Evolutionary conservation across 2,888 invertebrate genomes (phyloP).

Genomic region (Tipula unca): DNA sequence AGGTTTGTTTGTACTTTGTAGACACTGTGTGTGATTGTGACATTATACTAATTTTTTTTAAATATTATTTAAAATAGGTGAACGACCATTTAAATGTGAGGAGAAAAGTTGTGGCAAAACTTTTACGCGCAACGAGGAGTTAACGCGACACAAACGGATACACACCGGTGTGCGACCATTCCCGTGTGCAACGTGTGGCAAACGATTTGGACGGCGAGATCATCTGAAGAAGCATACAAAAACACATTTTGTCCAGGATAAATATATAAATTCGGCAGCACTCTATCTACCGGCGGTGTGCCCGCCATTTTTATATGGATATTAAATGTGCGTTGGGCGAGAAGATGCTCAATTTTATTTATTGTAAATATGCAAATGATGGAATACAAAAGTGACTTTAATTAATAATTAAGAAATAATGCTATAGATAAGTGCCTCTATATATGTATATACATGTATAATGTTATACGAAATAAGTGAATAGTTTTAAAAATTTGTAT

Average conservation of each 20-base stretch:
- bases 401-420: too few species aligned
- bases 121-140: slow-evolving; percentile 84
- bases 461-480: too few species aligned
- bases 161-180: slow-evolving; percentile 82
- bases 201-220: slow-evolving; percentile 88
- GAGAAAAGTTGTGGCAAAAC: slow-evolving; percentile 78
- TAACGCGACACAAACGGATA: slow-evolving; percentile 84
- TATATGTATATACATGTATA: too few species aligned
- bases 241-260: slow-evolving; percentile 63
- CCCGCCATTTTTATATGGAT: slow-evolving; percentile 51
- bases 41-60: too few species aligned
- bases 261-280: slow-evolving; percentile 53
- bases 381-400: background rate
- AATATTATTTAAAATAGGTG: too few species aligned
- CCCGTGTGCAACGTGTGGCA: slow-evolving; percentile 79
- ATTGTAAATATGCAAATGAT: background rate
- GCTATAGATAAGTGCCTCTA: background rate
- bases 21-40: too few species aligned
- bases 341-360: background rate
- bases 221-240: slow-evolving; percentile 90
- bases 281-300: slow-evolving; percentile 51
- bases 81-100: slow-evolving; percentile 82
- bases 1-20: slow-evolving; percentile 48
- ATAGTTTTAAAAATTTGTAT: background rate
- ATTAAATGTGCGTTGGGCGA: slow-evolving; percentile 34